Base-by-base conservation (phyloP, 2,888 invertebrate genomes). In the Troides aeacus region DNA sequence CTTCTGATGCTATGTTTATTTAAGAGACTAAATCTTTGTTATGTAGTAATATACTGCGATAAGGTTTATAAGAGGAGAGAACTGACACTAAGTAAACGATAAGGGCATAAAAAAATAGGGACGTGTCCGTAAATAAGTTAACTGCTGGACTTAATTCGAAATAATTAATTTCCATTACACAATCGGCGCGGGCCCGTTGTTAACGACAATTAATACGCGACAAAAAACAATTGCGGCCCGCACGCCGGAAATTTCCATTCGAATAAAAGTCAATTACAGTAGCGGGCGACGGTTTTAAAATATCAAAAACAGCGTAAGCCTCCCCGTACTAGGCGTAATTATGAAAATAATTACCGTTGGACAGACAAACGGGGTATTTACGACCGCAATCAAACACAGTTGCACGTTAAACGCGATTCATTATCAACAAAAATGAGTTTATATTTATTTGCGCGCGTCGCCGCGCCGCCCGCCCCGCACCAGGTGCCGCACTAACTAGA, bases 361-460 rank as follows among this genome's bases (percentile, higher is more conserved):
- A 77, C 79, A 72, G 76, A 78, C 79, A 74, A 77, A 79, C 77
- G 75, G 30, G 70, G 67, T 64, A 76, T 77, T 74, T 72, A 76
- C 82, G 81, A 89, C 92, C 92, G 91, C 92, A 91, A 85, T 91
- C 92, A 92, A 86, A 86, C 84, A 83, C 92, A 92, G 82, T 81
- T 85, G 86, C 84, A 85, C 84, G 85, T 88, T 88, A 87, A 86
- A 85, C 82, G 80, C 85, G 84, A 89, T 88, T 90, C 89, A 90
- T 92, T 91, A 92, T 90, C 86, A 91, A 84, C 90, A 92, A 92
- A 92, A 92, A 92, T 90, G 87, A 86, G 86, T 79, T 86, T 88
- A 86, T 88, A 89, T 91, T 90, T 89, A 88, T 89, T 85, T 84
- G 84, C 77, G 74, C 30, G 70, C 76, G 74, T 69, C 70, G 75